Conservation (phyloP, 2,113 vertebrate genomes). For the Todiramphus chloris region DNA sequence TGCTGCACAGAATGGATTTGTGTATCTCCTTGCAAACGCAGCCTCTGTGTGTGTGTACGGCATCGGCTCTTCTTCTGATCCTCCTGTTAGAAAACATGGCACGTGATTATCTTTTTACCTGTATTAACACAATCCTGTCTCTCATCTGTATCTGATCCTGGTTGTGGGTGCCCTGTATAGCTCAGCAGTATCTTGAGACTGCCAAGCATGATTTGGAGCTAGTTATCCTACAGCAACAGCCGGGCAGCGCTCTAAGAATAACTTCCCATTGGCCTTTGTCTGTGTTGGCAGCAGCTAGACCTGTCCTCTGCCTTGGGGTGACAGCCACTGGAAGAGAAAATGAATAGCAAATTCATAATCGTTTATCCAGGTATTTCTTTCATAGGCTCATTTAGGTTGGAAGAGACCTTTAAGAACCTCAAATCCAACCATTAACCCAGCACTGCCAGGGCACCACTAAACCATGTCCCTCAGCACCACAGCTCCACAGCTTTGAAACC, state of each 20-base stretch:
- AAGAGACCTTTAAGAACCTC: not conserved
- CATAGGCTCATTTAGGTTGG: not conserved
- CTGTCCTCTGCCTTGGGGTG: not conserved
- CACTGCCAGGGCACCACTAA: not conserved
- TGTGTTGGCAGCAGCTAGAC: slow-evolving; percentile 11
- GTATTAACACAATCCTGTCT: not conserved
- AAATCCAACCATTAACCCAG: not conserved
- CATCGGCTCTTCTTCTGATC: not conserved
- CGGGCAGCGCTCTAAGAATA: slow-evolving; percentile 52
- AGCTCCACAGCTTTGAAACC: not conserved
- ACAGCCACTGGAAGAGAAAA: not conserved
- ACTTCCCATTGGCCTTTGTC: slow-evolving; percentile 44
- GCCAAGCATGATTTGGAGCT: slow-evolving; percentile 32
- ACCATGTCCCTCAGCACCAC: not conserved
- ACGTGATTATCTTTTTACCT: not conserved
- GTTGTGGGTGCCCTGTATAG: not conserved
- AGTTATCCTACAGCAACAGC: slow-evolving; percentile 38
- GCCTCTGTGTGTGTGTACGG: not conserved
- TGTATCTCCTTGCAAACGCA: not conserved
- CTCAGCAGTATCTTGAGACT: slow-evolving; percentile 48
- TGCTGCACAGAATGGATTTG: not conserved
- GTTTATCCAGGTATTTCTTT: not conserved
- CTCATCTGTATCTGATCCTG: slow-evolving; percentile 38
- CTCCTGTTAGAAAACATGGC: not conserved
- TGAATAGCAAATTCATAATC: not conserved